Evolutionary conservation across 2,113 vertebrate genomes (phyloP).

Genomic region (Alces alces): DNA sequence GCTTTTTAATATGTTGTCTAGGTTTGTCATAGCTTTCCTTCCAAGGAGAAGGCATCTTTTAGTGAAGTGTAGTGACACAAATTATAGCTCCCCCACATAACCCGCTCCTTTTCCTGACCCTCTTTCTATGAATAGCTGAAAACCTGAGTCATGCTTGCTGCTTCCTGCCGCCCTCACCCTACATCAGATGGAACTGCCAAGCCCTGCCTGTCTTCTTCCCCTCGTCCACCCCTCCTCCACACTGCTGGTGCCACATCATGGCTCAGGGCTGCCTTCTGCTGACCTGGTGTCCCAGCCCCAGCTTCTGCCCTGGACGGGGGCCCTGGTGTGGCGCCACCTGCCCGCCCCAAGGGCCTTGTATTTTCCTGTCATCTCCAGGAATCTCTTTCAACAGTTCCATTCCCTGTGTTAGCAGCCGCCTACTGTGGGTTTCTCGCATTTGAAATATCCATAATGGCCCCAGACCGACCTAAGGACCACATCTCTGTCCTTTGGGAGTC

Average conservation of each 20-base stretch:
- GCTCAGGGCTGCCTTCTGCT: neutral
- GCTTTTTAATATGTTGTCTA: neutral
- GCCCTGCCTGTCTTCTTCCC: neutral
- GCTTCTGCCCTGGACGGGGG: neutral
- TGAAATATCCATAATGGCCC: neutral
- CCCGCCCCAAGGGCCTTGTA: neutral
- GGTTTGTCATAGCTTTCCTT: neutral
- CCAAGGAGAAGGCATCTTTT: neutral
- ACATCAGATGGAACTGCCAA: neutral
- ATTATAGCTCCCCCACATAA: neutral
- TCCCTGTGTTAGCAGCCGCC: neutral
- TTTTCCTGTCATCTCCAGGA: neutral
- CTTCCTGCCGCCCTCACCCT: neutral
- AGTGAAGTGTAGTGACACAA: neutral
- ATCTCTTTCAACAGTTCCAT: neutral
- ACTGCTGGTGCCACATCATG: neutral
- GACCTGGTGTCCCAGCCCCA: neutral
- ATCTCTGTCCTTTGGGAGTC: neutral
- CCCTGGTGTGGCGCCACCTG: neutral
- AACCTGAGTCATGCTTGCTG: slow-evolving; percentile 16
- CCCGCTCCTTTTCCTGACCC: neutral
- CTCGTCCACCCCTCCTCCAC: neutral
- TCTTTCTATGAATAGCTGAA: slow-evolving; percentile 48
- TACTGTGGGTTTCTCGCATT: neutral
- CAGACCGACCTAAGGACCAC: neutral